Conservation (phyloP, 2,888 invertebrate genomes). For the Tricholauxania praeusta region DNA sequence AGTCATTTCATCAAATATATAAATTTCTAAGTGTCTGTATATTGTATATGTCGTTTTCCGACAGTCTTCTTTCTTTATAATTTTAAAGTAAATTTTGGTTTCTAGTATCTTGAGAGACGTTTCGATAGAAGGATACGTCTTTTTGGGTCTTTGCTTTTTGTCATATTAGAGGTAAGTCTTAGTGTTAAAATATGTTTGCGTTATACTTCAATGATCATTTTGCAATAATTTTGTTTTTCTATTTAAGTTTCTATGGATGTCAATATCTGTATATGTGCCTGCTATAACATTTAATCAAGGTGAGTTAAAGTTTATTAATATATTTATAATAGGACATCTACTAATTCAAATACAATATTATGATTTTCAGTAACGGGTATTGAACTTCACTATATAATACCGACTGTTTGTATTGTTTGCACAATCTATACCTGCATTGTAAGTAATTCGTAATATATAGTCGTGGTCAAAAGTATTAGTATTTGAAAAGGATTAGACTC, state of each 20-base stretch:
- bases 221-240: too few relatives aligned
- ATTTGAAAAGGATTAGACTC: too few relatives aligned
- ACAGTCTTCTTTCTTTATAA: too few relatives aligned
- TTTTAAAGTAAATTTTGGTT: constrained; percentile 46
- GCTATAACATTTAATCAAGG: constrained; percentile 84
- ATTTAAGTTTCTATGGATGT: constrained; percentile 58
- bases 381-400: constrained; percentile 81
- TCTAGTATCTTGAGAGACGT: constrained; percentile 78
- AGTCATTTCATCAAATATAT: too few relatives aligned
- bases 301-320: constrained; percentile 56
- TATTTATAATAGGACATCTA: too few relatives aligned
- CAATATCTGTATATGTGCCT: constrained; percentile 75
- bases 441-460: constrained; percentile 67
- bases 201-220: not conserved
- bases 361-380: constrained; percentile 72
- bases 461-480: too few relatives aligned
- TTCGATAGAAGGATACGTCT: constrained; percentile 77
- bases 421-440: constrained; percentile 91
- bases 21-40: too few relatives aligned
- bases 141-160: constrained; percentile 77
- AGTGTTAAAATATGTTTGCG: too few relatives aligned
- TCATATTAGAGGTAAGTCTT: constrained; percentile 75
- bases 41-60: too few relatives aligned
- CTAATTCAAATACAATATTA: too few relatives aligned
- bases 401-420: constrained; percentile 79